Evolutionary conservation across 2,113 vertebrate genomes (phyloP), one percentile per base, ranked within the genome.

Genomic region (Sialia sialis): DNA sequence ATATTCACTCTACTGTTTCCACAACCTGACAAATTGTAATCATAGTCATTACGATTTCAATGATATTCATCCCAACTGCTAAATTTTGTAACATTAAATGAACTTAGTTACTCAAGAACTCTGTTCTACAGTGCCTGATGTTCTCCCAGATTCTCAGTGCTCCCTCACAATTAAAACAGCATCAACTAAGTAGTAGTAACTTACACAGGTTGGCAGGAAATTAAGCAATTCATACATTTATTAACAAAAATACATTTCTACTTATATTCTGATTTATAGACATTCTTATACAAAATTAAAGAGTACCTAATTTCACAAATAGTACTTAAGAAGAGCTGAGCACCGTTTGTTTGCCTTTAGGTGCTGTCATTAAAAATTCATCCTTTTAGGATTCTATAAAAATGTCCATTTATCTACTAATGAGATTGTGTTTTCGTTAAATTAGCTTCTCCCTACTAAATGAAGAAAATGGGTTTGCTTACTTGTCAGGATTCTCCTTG

Each of bases 401-500:
- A 91, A 73, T 26, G 6, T 26, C 44, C 1, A 0, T 30, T 74
- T 51, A 49, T 56, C 87, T 66, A 46, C 76, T 69, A 69, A 88
- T 62, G 6, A 68, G 76, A 41, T 16, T 10, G 22, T 30, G 54
- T 51, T 84, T 87, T 41, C 62, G 19, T 29, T 41, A 67, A 79
- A 43, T 14, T 63, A 76, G 20, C 4, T 91, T 43, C 49, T 80
- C 38, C n/a, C 21, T 13, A 34, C 20, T 54, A 74, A 52, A 93
- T 41, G 12, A 83, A 84, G 39, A 60, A 81, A 44, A 26, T 52
- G 4, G 11, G 7, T 49, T 20, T 67, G 78, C 98, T 98, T 98
- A 99, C 98, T 98, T 98, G 83, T 98, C 98, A 76, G 97, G 97
- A 84, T 97, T 97, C 56, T 98, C 98, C 88, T 97, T 98, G 87